Evolutionary conservation across 2,113 vertebrate genomes (phyloP).

Genomic region (Bubalus kerabau): DNA sequence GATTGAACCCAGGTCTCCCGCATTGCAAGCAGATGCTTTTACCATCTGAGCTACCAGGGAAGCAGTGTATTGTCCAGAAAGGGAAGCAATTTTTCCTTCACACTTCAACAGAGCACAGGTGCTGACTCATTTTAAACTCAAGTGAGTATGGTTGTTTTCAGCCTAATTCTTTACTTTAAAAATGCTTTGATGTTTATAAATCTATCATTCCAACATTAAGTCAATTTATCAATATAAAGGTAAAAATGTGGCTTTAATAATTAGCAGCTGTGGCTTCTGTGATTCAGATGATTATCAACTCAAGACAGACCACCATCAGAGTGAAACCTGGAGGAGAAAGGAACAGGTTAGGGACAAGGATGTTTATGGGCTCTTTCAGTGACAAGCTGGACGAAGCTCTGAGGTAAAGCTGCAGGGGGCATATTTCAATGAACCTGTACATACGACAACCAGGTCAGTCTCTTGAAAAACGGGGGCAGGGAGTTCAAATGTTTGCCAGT

Average conservation of each 20-base stretch:
- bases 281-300: background rate
- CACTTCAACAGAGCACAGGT: background rate
- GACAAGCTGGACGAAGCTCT: background rate
- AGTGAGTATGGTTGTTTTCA: background rate
- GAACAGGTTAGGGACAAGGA: background rate
- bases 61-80: background rate
- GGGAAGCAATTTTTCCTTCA: background rate
- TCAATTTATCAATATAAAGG: conserved; percentile 23
- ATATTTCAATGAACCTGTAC: no score
- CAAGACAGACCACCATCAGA: conserved; percentile 6
- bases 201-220: conserved; percentile 11
- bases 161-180: background rate
- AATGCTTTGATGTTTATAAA: background rate
- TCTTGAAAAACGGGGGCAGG: background rate
- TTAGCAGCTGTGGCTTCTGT: background rate
- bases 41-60: background rate
- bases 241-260: conserved; percentile 10
- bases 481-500: background rate
- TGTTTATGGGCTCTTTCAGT: background rate
- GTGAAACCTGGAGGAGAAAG: background rate
- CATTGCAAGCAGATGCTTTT: background rate
- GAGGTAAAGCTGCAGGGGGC: no score
- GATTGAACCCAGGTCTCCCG: background rate
- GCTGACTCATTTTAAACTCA: background rate
- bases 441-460: background rate